A percentile compares a stretch with the other conserved stretches of the same genome.
phyloP scores from a whole-genome alignment of 1,140 invertebrate genomes.

The Eueides isabella region DNA sequence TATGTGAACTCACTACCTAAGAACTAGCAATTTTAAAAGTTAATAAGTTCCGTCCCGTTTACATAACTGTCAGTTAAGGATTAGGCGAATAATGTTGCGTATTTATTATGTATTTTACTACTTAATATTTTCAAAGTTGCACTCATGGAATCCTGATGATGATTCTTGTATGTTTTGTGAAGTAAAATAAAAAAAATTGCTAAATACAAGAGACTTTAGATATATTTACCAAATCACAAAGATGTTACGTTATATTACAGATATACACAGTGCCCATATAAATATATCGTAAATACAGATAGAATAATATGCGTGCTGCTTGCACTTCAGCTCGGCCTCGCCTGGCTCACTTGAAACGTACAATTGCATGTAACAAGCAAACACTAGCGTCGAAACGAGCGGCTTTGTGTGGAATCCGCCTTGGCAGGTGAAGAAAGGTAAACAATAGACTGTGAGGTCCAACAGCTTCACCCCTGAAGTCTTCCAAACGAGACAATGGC shows the following conservation, averaged over 20 bases:
- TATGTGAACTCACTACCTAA: too few relatives aligned
- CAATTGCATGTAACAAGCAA: constrained; percentile 79
- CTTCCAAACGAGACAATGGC: constrained; percentile 69
- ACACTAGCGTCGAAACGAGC: constrained; percentile 68
- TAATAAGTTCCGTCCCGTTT: too few relatives aligned
- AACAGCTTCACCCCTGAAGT: constrained; percentile 62
- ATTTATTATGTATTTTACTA: background rate
- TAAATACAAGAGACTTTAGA: too few relatives aligned
- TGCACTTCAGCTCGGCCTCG: constrained; percentile 63
- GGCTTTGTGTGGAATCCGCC: constrained; percentile 72
- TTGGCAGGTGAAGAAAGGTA: constrained; percentile 76
- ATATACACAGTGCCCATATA: background rate
- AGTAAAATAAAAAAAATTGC: too few relatives aligned
- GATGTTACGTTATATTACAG: too few relatives aligned
- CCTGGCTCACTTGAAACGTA: constrained; percentile 65
- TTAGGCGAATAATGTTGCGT: background rate
- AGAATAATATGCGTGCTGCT: background rate
- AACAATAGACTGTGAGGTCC: constrained; percentile 67
- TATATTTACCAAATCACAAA: too few relatives aligned
- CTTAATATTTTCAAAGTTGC: background rate
- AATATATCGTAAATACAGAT: background rate
- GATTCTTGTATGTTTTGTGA: too few relatives aligned
- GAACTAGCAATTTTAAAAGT: too few relatives aligned
- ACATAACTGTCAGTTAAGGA: constrained; percentile 15
- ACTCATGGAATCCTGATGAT: too few relatives aligned